Conservation (phyloP, 2,888 invertebrate species). For the Monochamus alternatus region DNA sequence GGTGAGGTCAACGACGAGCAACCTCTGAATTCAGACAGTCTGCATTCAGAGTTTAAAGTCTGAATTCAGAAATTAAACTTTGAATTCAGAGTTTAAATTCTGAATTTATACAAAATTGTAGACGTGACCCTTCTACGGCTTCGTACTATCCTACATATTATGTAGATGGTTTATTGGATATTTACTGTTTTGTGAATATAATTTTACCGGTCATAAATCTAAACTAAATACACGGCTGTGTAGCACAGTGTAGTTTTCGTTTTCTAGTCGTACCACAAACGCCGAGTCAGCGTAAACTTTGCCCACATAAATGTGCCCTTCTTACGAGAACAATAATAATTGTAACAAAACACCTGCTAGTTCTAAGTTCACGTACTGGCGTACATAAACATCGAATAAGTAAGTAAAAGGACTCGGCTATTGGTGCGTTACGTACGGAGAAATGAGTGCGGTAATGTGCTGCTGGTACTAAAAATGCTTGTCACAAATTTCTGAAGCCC, state of each 20-base stretch:
- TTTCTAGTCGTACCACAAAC: background rate
- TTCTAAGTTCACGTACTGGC: conserved; percentile 42
- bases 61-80: too few relatives aligned
- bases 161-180: background rate
- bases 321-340: conserved; percentile 7
- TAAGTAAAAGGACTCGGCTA: background rate
- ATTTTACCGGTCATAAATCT: background rate
- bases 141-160: too few relatives aligned
- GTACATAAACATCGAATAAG: conserved; percentile 14
- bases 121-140: too few relatives aligned
- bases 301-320: conserved; percentile 28
- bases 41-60: too few relatives aligned
- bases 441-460: too few relatives aligned
- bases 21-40: too few relatives aligned
- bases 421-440: background rate
- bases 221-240: background rate
- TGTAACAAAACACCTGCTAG: conserved; percentile 38
- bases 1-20: too few relatives aligned
- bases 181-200: background rate
- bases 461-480: too few relatives aligned
- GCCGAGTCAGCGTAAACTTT: conserved; percentile 8
- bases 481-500: too few relatives aligned
- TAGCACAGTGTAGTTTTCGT: background rate
- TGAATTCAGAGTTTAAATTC: too few relatives aligned
- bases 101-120: too few relatives aligned